phyloP scores from a whole-genome alignment of 2,888 invertebrate genomes.

The Microlaimidae sp. region DNA sequence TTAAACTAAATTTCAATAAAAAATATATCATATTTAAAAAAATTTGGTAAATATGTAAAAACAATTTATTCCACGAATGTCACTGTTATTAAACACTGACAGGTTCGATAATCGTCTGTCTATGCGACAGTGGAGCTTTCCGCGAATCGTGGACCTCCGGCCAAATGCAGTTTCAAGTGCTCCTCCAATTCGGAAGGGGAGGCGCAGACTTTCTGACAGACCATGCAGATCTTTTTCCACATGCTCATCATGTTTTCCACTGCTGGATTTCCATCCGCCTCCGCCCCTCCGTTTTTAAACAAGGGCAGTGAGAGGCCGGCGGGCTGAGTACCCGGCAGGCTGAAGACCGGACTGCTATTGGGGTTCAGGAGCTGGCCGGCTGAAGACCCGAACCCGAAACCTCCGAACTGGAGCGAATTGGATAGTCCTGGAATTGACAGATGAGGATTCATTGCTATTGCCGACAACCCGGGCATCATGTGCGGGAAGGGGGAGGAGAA shows the following conservation, averaged over 20 bases:
- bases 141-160: no score
- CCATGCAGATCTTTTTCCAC: slow-evolving; percentile 35
- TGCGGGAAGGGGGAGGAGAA: slow-evolving; percentile 16
- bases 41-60: no score
- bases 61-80: no score
- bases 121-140: no score
- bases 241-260: slow-evolving; percentile 33
- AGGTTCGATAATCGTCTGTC: no score
- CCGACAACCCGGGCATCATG: not conserved
- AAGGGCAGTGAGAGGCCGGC: slow-evolving; percentile 7
- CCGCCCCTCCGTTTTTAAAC: not conserved
- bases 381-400: not conserved
- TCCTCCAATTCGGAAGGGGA: slow-evolving; percentile 23
- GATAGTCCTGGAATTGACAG: no score
- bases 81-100: no score
- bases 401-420: no score
- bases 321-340: not conserved
- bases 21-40: no score
- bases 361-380: not conserved
- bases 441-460: no score
- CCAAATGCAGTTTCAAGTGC: slow-evolving; percentile 26
- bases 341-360: not conserved
- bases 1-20: no score
- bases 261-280: not conserved
- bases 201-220: slow-evolving; percentile 25